These are phyloP conservation scores for Phoenicopterus ruber DNA, from an alignment of 2,113 vertebrate species.

Conservation along the genomic window DNA sequence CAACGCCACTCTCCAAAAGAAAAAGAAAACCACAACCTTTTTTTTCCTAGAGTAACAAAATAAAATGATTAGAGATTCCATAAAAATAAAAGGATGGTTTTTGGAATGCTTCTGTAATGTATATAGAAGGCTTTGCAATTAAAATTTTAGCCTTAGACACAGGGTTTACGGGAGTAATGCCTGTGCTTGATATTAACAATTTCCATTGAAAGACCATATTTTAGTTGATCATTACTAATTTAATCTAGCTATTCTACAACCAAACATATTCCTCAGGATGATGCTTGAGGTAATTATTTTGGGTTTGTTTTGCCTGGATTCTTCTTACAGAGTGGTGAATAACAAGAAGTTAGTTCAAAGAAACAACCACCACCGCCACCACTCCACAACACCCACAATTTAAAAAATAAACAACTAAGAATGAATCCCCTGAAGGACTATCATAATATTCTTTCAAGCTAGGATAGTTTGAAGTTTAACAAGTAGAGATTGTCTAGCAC, in stretches of 20 bases:
- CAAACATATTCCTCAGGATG: not conserved
- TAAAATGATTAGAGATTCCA: not conserved
- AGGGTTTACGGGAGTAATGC: not conserved
- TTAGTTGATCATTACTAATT: not conserved
- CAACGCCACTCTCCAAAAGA: not conserved
- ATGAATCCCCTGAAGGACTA: not conserved
- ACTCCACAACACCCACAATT: not conserved
- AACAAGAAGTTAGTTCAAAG: not conserved
- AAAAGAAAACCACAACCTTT: not conserved
- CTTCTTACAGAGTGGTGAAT: not conserved
- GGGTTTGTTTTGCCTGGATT: not conserved
- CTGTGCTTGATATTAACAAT: not conserved
- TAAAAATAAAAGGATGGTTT: not conserved
- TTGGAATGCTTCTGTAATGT: not conserved
- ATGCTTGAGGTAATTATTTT: not conserved
- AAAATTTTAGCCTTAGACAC: not conserved
- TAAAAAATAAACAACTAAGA: not conserved
- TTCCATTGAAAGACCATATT: not conserved
- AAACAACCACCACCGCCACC: not conserved
- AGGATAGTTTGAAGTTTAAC: not conserved
- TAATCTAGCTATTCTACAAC: not conserved
- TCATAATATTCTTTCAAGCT: not conserved
- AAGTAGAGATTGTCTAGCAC: not conserved
- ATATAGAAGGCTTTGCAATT: not conserved
- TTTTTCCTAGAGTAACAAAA: not conserved